Percentiles rank a stretch among this genome's conserved stretches.
Evolutionary conservation across 2,113 vertebrate genomes (phyloP).

Genomic region (Meleagris gallopavo): DNA sequence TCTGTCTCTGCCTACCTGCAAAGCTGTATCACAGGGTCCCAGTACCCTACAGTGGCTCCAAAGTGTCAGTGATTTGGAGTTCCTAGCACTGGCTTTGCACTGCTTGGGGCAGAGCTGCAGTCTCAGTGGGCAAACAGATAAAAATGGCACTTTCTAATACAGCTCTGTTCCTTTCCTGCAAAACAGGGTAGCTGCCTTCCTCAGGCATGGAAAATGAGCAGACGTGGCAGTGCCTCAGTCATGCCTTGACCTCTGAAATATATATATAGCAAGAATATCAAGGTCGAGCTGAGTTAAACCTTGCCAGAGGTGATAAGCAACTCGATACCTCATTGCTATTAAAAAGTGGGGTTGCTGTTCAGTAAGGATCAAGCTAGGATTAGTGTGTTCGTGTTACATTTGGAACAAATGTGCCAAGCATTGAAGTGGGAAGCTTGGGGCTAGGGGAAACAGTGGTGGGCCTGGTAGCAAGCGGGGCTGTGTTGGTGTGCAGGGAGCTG

Average conservation of each 20-base stretch:
- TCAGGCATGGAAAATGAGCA: neutral
- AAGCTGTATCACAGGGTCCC: neutral
- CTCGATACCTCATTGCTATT: neutral
- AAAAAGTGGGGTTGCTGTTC: neutral
- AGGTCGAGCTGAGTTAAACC: neutral
- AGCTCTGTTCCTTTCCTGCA: neutral
- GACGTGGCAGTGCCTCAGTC: neutral
- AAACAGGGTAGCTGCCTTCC: neutral
- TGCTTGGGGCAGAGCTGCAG: too few relatives aligned
- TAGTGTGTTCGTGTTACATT: accelerated
- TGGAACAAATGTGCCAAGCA: too few relatives aligned
- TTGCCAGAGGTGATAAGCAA: neutral
- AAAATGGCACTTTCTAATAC: accelerated
- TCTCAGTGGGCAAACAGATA: neutral
- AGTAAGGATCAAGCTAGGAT: neutral
- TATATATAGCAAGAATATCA: neutral
- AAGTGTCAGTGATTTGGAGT: neutral
- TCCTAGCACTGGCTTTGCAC: neutral
- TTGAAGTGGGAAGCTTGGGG: neutral
- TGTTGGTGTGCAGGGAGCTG: neutral
- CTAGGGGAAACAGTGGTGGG: neutral
- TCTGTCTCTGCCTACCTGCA: neutral
- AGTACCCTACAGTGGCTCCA: neutral
- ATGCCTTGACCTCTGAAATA: neutral
- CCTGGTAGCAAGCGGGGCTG: neutral